These are phyloP conservation scores for Clamator glandarius DNA, from an alignment of 2,797 vertebrate species.

Conservation along the genomic window DNA sequence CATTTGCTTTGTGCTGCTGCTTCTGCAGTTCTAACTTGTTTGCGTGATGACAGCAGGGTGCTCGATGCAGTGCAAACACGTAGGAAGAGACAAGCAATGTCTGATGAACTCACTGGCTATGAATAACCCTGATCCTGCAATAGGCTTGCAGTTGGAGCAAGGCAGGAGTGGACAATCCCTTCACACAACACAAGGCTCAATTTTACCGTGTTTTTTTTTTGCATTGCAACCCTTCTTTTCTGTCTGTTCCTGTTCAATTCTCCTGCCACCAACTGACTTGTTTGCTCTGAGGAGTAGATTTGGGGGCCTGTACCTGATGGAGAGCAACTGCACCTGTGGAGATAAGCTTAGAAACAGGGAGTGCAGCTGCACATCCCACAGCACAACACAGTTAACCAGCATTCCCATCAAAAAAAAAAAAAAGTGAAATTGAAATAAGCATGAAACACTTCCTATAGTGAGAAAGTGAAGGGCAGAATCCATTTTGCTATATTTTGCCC, in stretches of 20 bases:
- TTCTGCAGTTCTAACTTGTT: fast-evolving
- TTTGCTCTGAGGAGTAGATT: not conserved
- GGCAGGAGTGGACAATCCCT: not conserved
- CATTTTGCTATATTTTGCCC: not conserved
- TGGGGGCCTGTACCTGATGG: not conserved
- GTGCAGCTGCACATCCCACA: not conserved
- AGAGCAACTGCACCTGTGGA: fast-evolving
- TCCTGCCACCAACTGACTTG: not conserved
- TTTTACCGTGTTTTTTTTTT: fast-evolving
- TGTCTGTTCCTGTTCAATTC: not conserved
- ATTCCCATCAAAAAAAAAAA: not conserved
- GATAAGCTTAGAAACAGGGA: not conserved
- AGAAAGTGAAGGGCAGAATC: not conserved
- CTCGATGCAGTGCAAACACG: fast-evolving
- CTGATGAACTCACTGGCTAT: not conserved
- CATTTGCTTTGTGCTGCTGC: not conserved
- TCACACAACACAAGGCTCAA: fast-evolving
- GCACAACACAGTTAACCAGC: not conserved
- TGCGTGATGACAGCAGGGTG: fast-evolving
- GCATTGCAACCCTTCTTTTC: fast-evolving
- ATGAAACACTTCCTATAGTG: not conserved
- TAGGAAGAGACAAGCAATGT: not conserved
- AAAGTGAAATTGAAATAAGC: not conserved
- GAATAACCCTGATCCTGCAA: not conserved
- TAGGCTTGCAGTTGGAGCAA: not conserved